A percentile compares a stretch with the other conserved stretches of the same genome.
Conservation (phyloP, 2,888 invertebrate species). For the Macrophya alboannulata region DNA sequence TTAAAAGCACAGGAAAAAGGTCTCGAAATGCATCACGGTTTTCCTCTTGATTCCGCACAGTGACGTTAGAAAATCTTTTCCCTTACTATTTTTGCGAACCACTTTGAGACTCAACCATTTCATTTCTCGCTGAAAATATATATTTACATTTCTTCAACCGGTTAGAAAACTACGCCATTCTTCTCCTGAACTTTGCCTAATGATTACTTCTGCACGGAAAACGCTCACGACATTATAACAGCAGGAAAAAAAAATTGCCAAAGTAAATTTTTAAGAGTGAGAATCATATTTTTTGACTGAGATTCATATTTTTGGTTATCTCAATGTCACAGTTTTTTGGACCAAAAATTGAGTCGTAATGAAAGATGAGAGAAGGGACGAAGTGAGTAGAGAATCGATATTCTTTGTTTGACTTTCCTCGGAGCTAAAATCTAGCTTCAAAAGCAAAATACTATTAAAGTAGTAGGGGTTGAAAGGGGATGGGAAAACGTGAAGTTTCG, state of each 20-base stretch:
- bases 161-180: not conserved
- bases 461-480: not conserved
- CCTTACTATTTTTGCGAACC: not conserved
- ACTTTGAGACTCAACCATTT: not conserved
- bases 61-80: not conserved
- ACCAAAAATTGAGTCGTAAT: not conserved
- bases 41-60: not conserved
- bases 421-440: not conserved
- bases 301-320: not conserved
- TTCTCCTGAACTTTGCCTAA: not conserved
- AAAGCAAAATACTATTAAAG: conserved; percentile 2
- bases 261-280: not conserved
- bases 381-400: not conserved
- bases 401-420: not conserved
- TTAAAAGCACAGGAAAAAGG: not conserved
- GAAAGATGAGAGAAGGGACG: not conserved
- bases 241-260: not conserved
- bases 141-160: not conserved
- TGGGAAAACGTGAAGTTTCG: conserved; percentile 10
- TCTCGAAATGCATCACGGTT: not conserved
- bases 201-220: not conserved
- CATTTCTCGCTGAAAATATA: conserved; percentile 1
- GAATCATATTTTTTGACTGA: not conserved
- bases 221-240: not conserved
- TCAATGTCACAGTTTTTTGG: not conserved